Evolutionary conservation across 2,113 vertebrate genomes (phyloP).

Genomic region (Hydrolagus affinis): DNA sequence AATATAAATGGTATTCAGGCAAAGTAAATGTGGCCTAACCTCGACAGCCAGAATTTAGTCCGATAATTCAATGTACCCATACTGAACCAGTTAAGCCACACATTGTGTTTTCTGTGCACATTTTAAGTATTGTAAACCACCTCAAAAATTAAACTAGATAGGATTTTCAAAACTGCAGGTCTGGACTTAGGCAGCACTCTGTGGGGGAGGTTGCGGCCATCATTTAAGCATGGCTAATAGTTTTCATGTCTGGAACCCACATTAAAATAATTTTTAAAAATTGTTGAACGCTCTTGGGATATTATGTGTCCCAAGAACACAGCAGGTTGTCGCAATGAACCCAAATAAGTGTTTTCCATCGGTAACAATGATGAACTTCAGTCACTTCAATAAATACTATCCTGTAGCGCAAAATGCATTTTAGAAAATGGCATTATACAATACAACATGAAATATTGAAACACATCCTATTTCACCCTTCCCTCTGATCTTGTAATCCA

Average conservation of each 20-base stretch:
- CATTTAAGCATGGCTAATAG: neutral
- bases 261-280: neutral
- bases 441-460: neutral
- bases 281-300: neutral
- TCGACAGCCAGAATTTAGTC: neutral
- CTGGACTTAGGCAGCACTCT: neutral
- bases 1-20: neutral
- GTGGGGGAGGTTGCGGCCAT: no score
- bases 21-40: neutral
- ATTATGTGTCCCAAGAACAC: neutral
- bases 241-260: neutral
- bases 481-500: no score
- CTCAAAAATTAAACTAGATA: neutral
- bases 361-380: neutral
- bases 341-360: neutral
- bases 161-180: neutral
- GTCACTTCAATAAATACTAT: neutral
- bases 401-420: neutral
- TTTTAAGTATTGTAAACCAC: neutral
- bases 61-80: neutral
- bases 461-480: neutral
- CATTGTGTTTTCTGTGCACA: neutral
- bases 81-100: neutral
- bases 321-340: neutral
- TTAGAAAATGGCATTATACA: neutral